These are phyloP conservation scores for Micromesistius poutassou DNA, from an alignment of 2,797 vertebrate genomes.

Conservation along the genomic window DNA sequence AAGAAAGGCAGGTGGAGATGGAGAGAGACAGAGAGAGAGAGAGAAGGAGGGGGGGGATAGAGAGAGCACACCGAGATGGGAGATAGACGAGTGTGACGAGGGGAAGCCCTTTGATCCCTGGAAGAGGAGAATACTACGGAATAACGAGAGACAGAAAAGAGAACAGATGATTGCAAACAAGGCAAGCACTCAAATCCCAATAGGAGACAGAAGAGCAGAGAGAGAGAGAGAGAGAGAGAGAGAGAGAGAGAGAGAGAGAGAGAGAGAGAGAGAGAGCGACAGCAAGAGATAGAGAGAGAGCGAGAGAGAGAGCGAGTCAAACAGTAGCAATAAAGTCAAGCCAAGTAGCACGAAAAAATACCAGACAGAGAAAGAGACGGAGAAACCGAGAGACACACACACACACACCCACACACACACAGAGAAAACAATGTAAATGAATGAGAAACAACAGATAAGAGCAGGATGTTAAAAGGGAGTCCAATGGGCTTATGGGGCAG, in stretches of 20 bases:
- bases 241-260: slow-evolving; percentile 34
- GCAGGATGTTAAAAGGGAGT: slow-evolving; percentile 67
- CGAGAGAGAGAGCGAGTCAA: slow-evolving; percentile 30
- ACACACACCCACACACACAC: neutral
- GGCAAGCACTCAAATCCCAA: slow-evolving; percentile 64
- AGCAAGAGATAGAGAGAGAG: slow-evolving; percentile 28
- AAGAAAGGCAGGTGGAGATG: slow-evolving; percentile 52
- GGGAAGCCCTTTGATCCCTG: slow-evolving; percentile 77
- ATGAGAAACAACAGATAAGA: slow-evolving; percentile 61
- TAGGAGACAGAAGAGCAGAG: slow-evolving; percentile 29
- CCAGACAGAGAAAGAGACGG: slow-evolving; percentile 11
- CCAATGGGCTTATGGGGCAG: slow-evolving; percentile 58
- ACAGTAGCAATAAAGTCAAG: slow-evolving; percentile 11
- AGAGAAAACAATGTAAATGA: slow-evolving; percentile 43
- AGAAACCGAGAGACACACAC: neutral
- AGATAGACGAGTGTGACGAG: slow-evolving; percentile 58
- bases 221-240: slow-evolving; percentile 37
- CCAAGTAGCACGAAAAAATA: slow-evolving; percentile 18
- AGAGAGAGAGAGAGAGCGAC: slow-evolving; percentile 34
- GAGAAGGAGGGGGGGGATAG: slow-evolving; percentile 38
- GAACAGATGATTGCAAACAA: slow-evolving; percentile 64
- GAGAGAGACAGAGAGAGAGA: slow-evolving; percentile 3
- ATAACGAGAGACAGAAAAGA: slow-evolving; percentile 49
- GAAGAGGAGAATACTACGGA: slow-evolving; percentile 62
- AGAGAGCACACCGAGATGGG: slow-evolving; percentile 48